Percentiles rank a stretch among this genome's conserved stretches.
These are phyloP conservation scores for Metaphire vulgaris DNA, from an alignment of 1,140 invertebrate species.

Conservation along the genomic window DNA sequence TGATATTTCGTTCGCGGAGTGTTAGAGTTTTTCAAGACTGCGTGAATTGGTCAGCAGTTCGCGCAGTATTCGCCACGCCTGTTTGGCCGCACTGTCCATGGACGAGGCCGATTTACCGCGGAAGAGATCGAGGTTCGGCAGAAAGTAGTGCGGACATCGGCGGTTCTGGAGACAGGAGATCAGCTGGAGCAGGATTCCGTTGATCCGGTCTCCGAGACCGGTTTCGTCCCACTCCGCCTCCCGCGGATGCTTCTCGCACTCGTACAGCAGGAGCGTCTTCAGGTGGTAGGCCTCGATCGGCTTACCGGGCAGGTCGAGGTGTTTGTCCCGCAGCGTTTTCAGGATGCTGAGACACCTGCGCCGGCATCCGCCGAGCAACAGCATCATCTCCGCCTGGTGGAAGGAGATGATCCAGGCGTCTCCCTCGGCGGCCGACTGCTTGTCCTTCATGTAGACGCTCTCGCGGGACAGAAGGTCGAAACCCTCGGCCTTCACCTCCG, in stretches of 20 bases:
- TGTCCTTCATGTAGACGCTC: conserved; percentile 61
- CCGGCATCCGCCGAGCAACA: conserved; percentile 80
- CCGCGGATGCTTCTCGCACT: conserved; percentile 91
- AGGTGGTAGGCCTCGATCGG: conserved; percentile 33
- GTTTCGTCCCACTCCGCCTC: conserved; percentile 94
- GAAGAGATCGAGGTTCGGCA: conserved; percentile 50
- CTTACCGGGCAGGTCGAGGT: conserved; percentile 77
- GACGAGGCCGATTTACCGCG: conserved; percentile 87
- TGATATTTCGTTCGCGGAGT: too few relatives aligned
- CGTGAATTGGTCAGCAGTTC: conserved; percentile 89
- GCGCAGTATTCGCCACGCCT: conserved; percentile 85
- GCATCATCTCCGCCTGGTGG: conserved; percentile 82
- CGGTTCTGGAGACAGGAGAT: conserved; percentile 95
- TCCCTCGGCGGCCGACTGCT: conserved; percentile 88
- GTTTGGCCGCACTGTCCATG: conserved; percentile 90
- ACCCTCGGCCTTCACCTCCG: conserved; percentile 92
- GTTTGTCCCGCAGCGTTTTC: conserved; percentile 86
- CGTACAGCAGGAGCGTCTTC: too few relatives aligned
- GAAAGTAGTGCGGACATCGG: conserved; percentile 64
- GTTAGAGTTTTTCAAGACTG: conserved; percentile 84
- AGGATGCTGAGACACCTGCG: conserved; percentile 82
- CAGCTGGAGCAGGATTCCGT: conserved; percentile 90
- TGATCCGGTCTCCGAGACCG: conserved; percentile 86
- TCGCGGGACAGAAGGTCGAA: conserved; percentile 93
- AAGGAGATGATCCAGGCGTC: conserved; percentile 96